Evolutionary conservation across 2,888 invertebrate genomes (phyloP), one percentile per base, ranked within the genome.

Genomic region (Hemaris fuciformis): DNA sequence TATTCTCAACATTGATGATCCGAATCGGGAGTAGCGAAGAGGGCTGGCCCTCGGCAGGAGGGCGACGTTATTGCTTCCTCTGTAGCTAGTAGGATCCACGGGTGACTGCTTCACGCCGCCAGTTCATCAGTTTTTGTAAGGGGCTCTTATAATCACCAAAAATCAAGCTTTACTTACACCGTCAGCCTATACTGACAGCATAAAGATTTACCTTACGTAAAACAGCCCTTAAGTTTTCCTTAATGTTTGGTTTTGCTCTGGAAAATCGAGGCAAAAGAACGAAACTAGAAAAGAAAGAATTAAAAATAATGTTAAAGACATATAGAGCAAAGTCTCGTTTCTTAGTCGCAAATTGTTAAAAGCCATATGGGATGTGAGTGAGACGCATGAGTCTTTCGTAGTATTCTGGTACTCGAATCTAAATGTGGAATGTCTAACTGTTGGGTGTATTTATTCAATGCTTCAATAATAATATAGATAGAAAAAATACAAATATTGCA

Each of bases 1-100:
- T 38, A n/a, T n/a, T n/a, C 38, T 38, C 38, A 38, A n/a, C 38
- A n/a, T 38, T n/a, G 38, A 38, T 38, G 38, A 38, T 38, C 25
- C 46, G n/a, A 46, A 42, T 23, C 46, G 22, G n/a, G 13, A 25
- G 23, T 22, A 8, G 22, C 22, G 4, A 25, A 13, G 2, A n/a
- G n/a, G 10, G 15, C 7, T 4, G 18, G 27, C 31, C 31, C 53
- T 53, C 43, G 6, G 18, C 53, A 27, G 73, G 80, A 84, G 83
- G 81, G 77, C 74, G 83, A 18, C 84, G 85, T 91, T 93, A 93
- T 91, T 92, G 86, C 91, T 93, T 93, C 93, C 93, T 91, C 91
- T 80, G 78, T 78, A 80, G 80, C 85, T 83, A 76, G 83, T 81
- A 73, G 70, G 84, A 85, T 75, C 75, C 79, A 80, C 83, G 87